phyloP scores from a whole-genome alignment of 2,113 vertebrate species.

The Pachypanchax playfairii region DNA sequence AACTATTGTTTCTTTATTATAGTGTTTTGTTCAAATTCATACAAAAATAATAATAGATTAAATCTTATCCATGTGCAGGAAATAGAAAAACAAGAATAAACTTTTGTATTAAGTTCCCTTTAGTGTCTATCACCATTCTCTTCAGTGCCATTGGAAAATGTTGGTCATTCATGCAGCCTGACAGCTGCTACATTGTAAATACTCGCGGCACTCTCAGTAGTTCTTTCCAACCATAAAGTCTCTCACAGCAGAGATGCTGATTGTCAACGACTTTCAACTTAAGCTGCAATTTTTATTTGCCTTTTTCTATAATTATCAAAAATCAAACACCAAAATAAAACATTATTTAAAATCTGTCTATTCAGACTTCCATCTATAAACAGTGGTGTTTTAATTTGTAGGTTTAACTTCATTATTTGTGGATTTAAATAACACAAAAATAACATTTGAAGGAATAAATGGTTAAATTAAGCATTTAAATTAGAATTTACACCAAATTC shows the following conservation, averaged over 20 bases:
- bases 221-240: conserved; percentile 32
- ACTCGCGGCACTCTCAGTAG: conserved; percentile 12
- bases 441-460: background rate
- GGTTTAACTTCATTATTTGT: no score
- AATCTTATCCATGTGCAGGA: background rate
- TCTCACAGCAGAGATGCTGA: conserved; percentile 25
- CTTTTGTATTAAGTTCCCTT: conserved; percentile 18
- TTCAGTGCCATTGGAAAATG: conserved; percentile 44
- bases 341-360: background rate
- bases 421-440: background rate
- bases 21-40: no score
- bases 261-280: conserved; percentile 20
- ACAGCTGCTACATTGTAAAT: conserved; percentile 65
- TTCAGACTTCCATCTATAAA: background rate
- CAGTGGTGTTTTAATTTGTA: no score
- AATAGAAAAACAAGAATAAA: conserved; percentile 11
- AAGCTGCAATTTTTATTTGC: background rate
- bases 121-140: conserved; percentile 18
- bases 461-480: background rate
- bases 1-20: no score
- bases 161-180: conserved; percentile 28
- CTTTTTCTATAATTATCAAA: background rate
- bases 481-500: background rate
- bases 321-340: no score
- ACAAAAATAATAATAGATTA: background rate